Base-by-base conservation (phyloP, 2,113 vertebrate genomes). In the Nansenia antarctica region DNA sequence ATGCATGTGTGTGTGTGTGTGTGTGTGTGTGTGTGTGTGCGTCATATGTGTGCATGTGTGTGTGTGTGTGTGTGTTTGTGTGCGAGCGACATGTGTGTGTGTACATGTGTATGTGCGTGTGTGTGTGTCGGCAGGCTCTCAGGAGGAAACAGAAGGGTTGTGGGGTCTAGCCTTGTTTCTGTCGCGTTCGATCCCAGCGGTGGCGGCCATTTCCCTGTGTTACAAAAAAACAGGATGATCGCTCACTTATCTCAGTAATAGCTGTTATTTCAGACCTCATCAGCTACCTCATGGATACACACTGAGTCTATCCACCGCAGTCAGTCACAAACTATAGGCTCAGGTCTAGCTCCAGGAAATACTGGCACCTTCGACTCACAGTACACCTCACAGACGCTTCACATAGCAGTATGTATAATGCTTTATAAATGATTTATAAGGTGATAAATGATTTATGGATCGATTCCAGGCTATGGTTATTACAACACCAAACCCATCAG, bases 151-250 rank as follows among this genome's bases (percentile, higher is more conserved):
- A 52, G 42, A 39, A 61, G 62, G 26, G 62, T n/a, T 22, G 14
- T 52, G 70, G 54, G 45, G 53, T n/a, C 20, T 64, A 20, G 39
- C 7, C 6, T 12, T 45, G 62, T 70, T 61, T n/a, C 31, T 49
- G 31, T 9, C 65, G 37, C n/a, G 6, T 66, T 62, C 58, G 31
- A 39, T 69, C 67, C 69, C 61, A 20, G 18, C 1, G n/a, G 24
- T 39, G 59, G 77, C 29, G 30, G 55, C 55, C 5, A 3, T 78
- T 76, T 72, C 68, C 75, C 67, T 55, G 34, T 57, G 22, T 64
- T 49, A 11, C 76, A 71, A 70, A 81, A 68, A 55, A 82, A 80
- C 80, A 81, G 81, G 79, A 81, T 67, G 76, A 77, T 37, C 61
- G 14, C 26, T 73, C 42, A 55, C 73, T 76, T 61, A 61, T 79